Conservation (phyloP, 2,113 vertebrate species). For the Erpornis zantholeuca region DNA sequence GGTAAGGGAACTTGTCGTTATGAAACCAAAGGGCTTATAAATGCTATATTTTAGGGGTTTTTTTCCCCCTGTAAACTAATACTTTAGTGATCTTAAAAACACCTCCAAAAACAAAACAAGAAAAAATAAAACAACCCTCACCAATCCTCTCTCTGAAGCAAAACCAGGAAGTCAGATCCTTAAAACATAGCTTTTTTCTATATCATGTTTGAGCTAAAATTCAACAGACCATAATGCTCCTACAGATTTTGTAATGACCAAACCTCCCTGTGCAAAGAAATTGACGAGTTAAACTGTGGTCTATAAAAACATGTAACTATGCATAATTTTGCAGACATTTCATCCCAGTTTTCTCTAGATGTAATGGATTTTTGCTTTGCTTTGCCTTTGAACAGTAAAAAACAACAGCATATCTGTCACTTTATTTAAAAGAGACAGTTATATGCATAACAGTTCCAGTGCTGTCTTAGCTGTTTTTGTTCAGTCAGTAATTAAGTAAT, state of each 20-base stretch:
- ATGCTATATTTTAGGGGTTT: fast-evolving
- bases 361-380: background rate
- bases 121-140: too few relatives aligned
- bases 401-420: background rate
- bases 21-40: background rate
- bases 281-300: background rate
- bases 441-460: background rate
- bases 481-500: background rate
- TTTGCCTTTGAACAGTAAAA: background rate
- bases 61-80: background rate
- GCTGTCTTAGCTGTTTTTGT: background rate
- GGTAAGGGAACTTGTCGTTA: background rate
- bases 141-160: background rate
- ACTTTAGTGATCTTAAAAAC: fast-evolving
- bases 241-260: background rate
- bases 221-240: background rate
- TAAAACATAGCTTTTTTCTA: background rate
- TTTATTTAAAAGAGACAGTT: background rate
- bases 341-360: background rate
- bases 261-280: background rate
- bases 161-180: fast-evolving
- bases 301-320: background rate
- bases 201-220: background rate
- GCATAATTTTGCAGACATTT: background rate
- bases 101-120: background rate